Evolutionary conservation across 1,140 invertebrate genomes (phyloP), one percentile per base, ranked within the genome.

Genomic region (Zaprionus capensis): DNA sequence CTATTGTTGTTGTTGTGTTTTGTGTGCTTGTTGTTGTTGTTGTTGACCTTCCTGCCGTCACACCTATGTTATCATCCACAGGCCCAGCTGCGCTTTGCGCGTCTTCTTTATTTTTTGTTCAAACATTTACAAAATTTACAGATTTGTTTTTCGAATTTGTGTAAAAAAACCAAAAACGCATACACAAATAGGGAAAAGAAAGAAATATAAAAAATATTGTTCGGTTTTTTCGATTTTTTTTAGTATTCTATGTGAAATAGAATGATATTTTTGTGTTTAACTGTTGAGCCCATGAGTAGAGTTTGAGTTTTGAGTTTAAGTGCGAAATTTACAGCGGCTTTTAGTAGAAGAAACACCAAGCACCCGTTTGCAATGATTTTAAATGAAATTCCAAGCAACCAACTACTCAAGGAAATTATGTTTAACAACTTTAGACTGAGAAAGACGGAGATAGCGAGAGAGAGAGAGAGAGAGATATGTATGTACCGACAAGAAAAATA

Each of bases 1-100:
- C 53, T 71, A 55, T 49, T 66, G 26, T 55, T 77, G 65, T 70
- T 80, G 78, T 62, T 69, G 76, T 77, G 78, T 66, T 77, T 78
- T 69, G 69, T 78, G 70, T 73, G 57, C 62, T 75, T 66, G 67
- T 76, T 72, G 73, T 69, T 68, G 87, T 26, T 72, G 73, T 74
- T 76, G 80, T 73, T 80, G 92, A 88, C 92, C 92, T 93, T 93
- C 92, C 92, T 93, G 92, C 92, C 91, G 92, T 83, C 84, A 81
- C 78, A 77, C 81, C 80, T 72, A 81, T 71, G 76, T 82, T 88
- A 68, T 90, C 85, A 91, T 92, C 91, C 92, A 91, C 81, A 88
- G 84, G 70, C 78, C 74, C 84, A 90, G 71, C 82, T 80, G 85
- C 78, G 75, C 72, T 65, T 78, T 72, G 78, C 81, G 83, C 77